phyloP scores from a whole-genome alignment of 2,797 vertebrate genomes.

The Semaprochilodus insignis region DNA sequence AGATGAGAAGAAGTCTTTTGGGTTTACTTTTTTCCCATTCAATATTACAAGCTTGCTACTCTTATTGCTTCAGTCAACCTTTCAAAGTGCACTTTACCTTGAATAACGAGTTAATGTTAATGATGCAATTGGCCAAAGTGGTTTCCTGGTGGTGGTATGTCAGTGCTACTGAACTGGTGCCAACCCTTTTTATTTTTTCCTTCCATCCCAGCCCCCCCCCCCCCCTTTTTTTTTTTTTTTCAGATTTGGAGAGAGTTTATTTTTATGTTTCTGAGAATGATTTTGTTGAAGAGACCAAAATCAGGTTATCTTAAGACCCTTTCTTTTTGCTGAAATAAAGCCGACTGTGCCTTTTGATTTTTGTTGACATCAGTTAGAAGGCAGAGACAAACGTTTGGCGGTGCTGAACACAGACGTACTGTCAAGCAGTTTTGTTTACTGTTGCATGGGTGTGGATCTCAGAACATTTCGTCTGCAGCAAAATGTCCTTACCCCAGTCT shows the following conservation, averaged over 20 bases:
- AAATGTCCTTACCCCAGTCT: neutral
- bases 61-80: constrained; percentile 6
- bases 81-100: constrained; percentile 32
- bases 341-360: constrained; percentile 21
- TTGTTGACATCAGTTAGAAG: neutral
- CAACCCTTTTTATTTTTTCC: neutral
- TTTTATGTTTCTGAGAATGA: neutral
- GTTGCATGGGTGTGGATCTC: constrained; percentile 1
- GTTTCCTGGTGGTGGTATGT: neutral
- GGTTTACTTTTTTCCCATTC: neutral
- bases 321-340: constrained; percentile 17
- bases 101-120: neutral
- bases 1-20: constrained; percentile 7
- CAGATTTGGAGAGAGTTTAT: neutral
- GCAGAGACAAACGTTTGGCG: neutral
- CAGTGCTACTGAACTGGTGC: neutral
- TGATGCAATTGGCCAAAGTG: neutral
- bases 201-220: too few species aligned
- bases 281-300: constrained; percentile 25
- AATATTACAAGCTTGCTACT: neutral
- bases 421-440: constrained; percentile 18
- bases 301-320: neutral
- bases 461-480: neutral
- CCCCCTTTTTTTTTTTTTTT: neutral
- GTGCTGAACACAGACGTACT: neutral